Evolutionary conservation across 1,140 invertebrate species (phyloP), one percentile per base, ranked within the genome.

Genomic region (Drosophila hydei): DNA sequence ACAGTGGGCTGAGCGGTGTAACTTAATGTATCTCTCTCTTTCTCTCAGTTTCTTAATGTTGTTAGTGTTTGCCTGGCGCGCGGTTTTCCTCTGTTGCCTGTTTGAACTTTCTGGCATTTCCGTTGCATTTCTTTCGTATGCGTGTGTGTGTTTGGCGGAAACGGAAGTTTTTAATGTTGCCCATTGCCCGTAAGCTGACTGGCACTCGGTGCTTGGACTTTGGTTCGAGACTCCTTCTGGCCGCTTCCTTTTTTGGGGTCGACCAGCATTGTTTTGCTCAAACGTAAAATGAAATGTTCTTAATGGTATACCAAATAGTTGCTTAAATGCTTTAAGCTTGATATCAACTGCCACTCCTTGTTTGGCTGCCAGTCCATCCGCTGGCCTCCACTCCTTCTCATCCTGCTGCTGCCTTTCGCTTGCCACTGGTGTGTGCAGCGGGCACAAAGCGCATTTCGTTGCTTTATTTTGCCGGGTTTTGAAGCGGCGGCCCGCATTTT

Each of bases 131-230:
- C 77, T 87, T 87, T 87, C 77, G 69, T 80, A 58, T 65, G 9
- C 30, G 21, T 43, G 14, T 43, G 38, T 52, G 27, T 85, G 72
- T 76, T 63, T 63, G 47, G 72, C 77, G 83, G 81, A 87, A 87
- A 87, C 81, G 81, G 81, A 87, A 87, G 81, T 87, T 87, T 87
- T 87, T 87, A 87, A 87, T 87, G 81, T 88, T 87, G 83, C 59
- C 74, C 81, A 77, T 85, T 85, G 77, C 36, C 79, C 79, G 79
- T 72, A 64, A 69, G 75, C 21, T 40, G 9, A n/a, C n/a, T 27
- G 48, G 27, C 61, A 18, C 45, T 52, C n/a, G 48, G 14, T 38
- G 43, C 60, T 16, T 38, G 38, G 23, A 18, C 19, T 25, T 47
- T 5, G 21, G 19, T 6, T 25, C 18, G 12, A 14, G 25, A 16